These are phyloP conservation scores for Cyclura pinguis DNA, from an alignment of 2,797 vertebrate genomes.

Conservation along the genomic window DNA sequence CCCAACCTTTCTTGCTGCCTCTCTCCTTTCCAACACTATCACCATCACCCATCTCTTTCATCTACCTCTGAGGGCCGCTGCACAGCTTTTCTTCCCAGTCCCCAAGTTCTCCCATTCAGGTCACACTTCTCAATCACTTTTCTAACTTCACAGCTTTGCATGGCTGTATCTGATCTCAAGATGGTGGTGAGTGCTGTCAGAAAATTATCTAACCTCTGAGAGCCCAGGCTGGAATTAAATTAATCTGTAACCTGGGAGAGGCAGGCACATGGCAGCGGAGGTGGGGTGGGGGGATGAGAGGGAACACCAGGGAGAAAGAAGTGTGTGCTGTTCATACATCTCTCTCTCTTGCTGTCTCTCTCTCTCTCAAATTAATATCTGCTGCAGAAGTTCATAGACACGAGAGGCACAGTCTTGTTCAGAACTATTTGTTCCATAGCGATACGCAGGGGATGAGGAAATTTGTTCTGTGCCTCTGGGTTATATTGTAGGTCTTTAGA, in stretches of 20 bases:
- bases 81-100: background rate
- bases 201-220: conserved; percentile 24
- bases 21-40: background rate
- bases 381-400: background rate
- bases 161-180: conserved; percentile 10
- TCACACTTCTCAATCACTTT: conserved; percentile 1
- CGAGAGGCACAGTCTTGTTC: background rate
- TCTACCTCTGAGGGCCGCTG: background rate
- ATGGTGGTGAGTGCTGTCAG: background rate
- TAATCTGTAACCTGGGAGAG: conserved; percentile 3
- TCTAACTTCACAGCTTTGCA: conserved; percentile 7
- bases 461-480: background rate
- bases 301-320: background rate
- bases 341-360: background rate
- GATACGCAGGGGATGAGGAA: background rate
- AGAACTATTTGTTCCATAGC: background rate
- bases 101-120: background rate
- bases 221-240: background rate
- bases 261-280: background rate
- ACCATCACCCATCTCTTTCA: background rate
- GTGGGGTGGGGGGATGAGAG: background rate
- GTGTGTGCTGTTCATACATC: background rate
- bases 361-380: background rate
- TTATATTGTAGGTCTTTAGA: background rate
- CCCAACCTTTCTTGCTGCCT: background rate